Conservation (phyloP, 2,113 vertebrate species). For the Tauraco erythrolophus region DNA sequence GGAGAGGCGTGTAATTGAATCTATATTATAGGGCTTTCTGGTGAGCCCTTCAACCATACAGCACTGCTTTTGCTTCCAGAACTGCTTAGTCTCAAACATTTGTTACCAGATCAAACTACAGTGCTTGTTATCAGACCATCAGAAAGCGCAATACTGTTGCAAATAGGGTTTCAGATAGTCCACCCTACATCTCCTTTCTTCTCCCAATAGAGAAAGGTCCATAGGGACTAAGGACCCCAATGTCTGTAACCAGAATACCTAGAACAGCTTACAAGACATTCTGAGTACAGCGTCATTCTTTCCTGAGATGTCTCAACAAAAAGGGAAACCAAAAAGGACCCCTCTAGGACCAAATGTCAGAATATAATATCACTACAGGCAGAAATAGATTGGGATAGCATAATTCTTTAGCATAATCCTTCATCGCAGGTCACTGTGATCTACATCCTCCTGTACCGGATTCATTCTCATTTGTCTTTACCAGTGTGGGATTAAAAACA, state of each 20-base stretch:
- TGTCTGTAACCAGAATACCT: not conserved
- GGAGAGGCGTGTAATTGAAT: not conserved
- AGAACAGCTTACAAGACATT: not conserved
- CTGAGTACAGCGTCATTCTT: rapidly evolving
- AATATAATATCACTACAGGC: not conserved
- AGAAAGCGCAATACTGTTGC: not conserved
- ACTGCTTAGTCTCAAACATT: not conserved
- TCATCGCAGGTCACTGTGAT: not conserved
- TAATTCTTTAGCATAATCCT: not conserved
- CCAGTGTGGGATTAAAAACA: not conserved
- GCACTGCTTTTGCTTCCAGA: not conserved
- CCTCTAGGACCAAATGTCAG: not conserved
- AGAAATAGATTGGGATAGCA: not conserved
- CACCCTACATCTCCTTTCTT: not conserved
- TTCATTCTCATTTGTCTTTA: not conserved
- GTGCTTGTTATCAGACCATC: not conserved
- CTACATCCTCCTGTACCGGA: not conserved
- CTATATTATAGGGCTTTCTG: not conserved
- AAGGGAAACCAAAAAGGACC: rapidly evolving
- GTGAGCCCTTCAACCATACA: not conserved
- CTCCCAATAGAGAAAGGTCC: not conserved
- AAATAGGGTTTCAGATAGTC: not conserved
- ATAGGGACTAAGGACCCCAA: not conserved
- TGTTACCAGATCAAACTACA: not conserved
- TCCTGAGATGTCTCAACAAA: not conserved